Base-by-base conservation (phyloP, 2,113 vertebrate species). In the Isichthys henryi region DNA sequence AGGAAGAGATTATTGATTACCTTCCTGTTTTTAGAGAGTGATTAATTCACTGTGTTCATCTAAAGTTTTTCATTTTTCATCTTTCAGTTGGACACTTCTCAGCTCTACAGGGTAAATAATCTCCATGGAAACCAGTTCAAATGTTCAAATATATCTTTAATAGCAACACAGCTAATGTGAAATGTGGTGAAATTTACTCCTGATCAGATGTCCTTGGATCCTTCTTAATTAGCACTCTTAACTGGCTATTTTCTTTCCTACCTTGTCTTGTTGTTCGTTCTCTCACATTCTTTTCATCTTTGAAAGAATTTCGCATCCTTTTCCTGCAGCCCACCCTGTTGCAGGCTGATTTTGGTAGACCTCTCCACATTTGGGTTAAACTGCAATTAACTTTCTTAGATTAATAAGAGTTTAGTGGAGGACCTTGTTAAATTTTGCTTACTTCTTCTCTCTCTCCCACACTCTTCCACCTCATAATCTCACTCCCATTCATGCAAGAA, bases 111-210 rank as follows among this genome's bases (percentile, higher is more conserved):
- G 74, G 74, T 80, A 80, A 48, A 46, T 84, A 45, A 84, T 84
- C 82, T 84, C 82, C 82, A 84, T 84, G 45, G 45, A 45, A 84
- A 84, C 82, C 82, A 84, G 82, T 46, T 23, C 82, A 84, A n/a
- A 84, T 23, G 43, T 84, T 46, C 45, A 48, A 48, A 84, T 19
- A 5, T 84, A n/a, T 48, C 45, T 80, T 80, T 43, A 80, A 80
- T 80, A 80, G 74, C 74, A 80, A 43, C 17, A 19, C 74, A 43
- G 74, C 6, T 80, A 80, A 80, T 80, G 31, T 77, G 21, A 19
- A 77, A 77, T 77, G 31, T 80, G 35, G 35, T 43, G 35, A 80
- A 80, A 80, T 80, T 70, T 70, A 70, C 62, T 70, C 31, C 11
- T 80, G 74, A 80, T 43, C 35, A 31, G 11, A 80, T 35, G 35